These are phyloP conservation scores for Matsumyia berberina DNA, from an alignment of 2,888 invertebrate genomes.

Conservation along the genomic window DNA sequence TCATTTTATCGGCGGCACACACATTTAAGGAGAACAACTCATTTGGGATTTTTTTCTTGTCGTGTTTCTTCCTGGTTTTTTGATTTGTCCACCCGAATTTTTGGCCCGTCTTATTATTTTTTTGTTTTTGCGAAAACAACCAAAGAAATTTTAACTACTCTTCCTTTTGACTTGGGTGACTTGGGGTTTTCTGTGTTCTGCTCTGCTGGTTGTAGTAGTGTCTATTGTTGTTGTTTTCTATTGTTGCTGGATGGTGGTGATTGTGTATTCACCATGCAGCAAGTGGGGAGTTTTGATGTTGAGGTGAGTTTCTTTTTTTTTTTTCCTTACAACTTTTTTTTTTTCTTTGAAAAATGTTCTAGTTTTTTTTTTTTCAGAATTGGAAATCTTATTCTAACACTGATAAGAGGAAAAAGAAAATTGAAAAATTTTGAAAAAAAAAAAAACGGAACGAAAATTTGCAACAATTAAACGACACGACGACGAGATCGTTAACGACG, in stretches of 20 bases:
- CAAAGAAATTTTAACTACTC: neutral
- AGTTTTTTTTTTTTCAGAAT: slow-evolving; percentile 61
- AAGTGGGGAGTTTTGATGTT: slow-evolving; percentile 40
- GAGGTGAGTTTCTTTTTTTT: slow-evolving; percentile 23
- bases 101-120: neutral
- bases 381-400: slow-evolving; percentile 36
- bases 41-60: slow-evolving; percentile 53
- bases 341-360: slow-evolving; percentile 24
- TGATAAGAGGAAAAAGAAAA: slow-evolving; percentile 19
- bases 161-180: neutral
- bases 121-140: neutral
- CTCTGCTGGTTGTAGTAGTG: slow-evolving; percentile 26
- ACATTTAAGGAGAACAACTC: slow-evolving; percentile 66
- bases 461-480: neutral
- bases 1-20: slow-evolving; percentile 68
- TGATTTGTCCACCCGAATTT: slow-evolving; percentile 49
- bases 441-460: neutral
- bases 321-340: slow-evolving; percentile 24
- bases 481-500: neutral
- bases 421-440: slow-evolving; percentile 13
- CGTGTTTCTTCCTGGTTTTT: slow-evolving; percentile 33
- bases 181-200: slow-evolving; percentile 3
- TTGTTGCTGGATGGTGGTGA: slow-evolving; percentile 35
- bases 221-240: slow-evolving; percentile 43
- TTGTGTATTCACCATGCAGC: slow-evolving; percentile 24